These are phyloP conservation scores for Matsumyia berberina DNA, from an alignment of 2,888 invertebrate genomes.

Conservation along the genomic window DNA sequence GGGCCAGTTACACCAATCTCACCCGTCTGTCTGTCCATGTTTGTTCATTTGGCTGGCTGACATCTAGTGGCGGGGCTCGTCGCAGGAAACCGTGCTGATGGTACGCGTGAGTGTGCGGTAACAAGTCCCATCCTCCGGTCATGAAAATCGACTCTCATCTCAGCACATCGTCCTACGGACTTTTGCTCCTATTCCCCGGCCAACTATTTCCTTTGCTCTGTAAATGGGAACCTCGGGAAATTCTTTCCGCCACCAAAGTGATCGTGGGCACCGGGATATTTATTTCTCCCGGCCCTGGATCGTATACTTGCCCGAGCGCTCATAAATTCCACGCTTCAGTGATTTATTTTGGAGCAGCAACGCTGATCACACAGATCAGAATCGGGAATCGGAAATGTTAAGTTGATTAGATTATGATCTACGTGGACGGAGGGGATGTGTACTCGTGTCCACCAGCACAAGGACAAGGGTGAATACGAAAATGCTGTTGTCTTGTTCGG, in stretches of 20 bases:
- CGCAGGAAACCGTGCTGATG: conserved; percentile 24
- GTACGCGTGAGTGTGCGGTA: conserved; percentile 53
- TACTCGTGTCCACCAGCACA: background rate
- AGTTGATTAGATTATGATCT: conserved; percentile 75
- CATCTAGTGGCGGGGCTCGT: conserved; percentile 44
- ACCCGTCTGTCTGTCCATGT: conserved; percentile 73
- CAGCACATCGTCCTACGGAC: conserved; percentile 59
- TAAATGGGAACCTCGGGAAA: conserved; percentile 52
- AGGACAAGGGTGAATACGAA: conserved; percentile 30
- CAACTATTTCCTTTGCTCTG: conserved; percentile 11
- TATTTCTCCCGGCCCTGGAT: conserved; percentile 19
- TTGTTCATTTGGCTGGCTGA: conserved; percentile 74
- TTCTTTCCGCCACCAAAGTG: conserved; percentile 54
- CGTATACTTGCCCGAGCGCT: conserved; percentile 4
- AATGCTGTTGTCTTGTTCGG: conserved; percentile 42
- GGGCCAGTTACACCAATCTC: conserved; percentile 69
- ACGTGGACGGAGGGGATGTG: conserved; percentile 50
- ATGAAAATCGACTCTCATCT: conserved; percentile 56
- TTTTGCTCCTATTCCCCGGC: conserved; percentile 21
- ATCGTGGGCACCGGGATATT: conserved; percentile 51
- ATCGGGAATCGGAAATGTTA: conserved; percentile 74
- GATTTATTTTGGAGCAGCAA: conserved; percentile 75
- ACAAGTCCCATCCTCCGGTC: conserved; percentile 68
- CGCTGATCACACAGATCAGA: conserved; percentile 55
- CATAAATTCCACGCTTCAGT: conserved; percentile 71